Conservation (phyloP, 2,797 vertebrate genomes). For the Dallia pectoralis region DNA sequence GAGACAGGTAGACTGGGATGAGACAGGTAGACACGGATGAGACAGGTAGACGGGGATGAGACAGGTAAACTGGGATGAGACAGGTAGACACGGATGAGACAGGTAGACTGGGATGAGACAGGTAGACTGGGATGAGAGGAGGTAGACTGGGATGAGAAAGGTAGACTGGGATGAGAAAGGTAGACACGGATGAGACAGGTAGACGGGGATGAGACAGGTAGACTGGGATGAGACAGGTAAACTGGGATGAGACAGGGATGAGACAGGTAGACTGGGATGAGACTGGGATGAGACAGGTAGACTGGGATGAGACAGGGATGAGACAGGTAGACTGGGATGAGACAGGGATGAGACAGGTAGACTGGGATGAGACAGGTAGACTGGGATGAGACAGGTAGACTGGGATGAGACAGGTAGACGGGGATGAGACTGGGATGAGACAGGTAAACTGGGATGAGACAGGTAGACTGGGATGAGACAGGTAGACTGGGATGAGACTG, state of each 20-base stretch:
- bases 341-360: conserved; percentile 1
- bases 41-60: background rate
- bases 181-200: too few relatives aligned
- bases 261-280: too few relatives aligned
- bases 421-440: conserved; percentile 25
- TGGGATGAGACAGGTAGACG: conserved; percentile 20
- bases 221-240: too few relatives aligned
- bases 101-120: conserved; percentile 23
- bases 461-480: conserved; percentile 34
- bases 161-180: conserved; percentile 24
- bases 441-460: conserved; percentile 48
- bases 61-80: too few relatives aligned
- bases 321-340: background rate
- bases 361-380: too few relatives aligned
- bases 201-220: too few relatives aligned
- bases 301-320: too few relatives aligned
- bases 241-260: too few relatives aligned
- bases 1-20: conserved; percentile 53
- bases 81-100: too few relatives aligned
- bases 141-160: conserved; percentile 49
- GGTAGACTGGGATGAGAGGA: background rate
- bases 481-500: too few relatives aligned
- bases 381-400: background rate
- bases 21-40: background rate
- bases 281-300: conserved; percentile 59